Conservation (phyloP, 2,797 vertebrate genomes). For the Tapera naevia region DNA sequence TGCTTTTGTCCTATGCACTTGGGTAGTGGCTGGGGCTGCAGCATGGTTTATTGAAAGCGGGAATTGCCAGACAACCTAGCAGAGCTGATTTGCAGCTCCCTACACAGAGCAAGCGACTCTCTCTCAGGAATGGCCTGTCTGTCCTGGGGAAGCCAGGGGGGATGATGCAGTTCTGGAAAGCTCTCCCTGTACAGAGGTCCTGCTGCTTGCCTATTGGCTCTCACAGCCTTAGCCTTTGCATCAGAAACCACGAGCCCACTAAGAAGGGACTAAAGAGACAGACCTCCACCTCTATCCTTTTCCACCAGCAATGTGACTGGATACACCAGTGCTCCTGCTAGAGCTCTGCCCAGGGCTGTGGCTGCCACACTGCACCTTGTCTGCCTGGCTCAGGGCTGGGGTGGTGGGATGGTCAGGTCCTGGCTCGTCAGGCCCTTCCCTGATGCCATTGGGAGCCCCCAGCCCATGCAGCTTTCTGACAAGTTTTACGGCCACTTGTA, state of each 20-base stretch:
- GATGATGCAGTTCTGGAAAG: not conserved
- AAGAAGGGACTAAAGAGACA: not conserved
- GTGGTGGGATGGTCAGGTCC: not conserved
- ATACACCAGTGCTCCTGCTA: not conserved
- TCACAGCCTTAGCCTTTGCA: not conserved
- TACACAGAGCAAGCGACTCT: accelerated
- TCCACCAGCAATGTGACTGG: not conserved
- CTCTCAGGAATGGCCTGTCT: not conserved
- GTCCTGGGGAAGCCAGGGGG: not conserved
- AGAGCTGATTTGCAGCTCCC: not conserved
- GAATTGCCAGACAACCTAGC: not conserved
- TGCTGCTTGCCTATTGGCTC: not conserved
- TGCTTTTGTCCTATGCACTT: not conserved
- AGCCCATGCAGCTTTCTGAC: not conserved
- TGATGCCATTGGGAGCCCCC: not conserved
- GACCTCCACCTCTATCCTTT: not conserved
- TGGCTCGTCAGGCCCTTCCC: not conserved
- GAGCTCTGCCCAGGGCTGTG: not conserved
- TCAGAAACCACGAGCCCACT: not conserved
- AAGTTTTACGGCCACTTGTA: not conserved
- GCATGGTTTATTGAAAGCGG: not conserved
- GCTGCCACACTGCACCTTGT: not conserved
- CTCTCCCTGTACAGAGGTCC: not conserved
- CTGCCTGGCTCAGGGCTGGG: not conserved
- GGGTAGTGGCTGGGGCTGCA: not conserved